Evolutionary conservation across 2,888 invertebrate genomes (phyloP).

Genomic region (Plusia festucae): DNA sequence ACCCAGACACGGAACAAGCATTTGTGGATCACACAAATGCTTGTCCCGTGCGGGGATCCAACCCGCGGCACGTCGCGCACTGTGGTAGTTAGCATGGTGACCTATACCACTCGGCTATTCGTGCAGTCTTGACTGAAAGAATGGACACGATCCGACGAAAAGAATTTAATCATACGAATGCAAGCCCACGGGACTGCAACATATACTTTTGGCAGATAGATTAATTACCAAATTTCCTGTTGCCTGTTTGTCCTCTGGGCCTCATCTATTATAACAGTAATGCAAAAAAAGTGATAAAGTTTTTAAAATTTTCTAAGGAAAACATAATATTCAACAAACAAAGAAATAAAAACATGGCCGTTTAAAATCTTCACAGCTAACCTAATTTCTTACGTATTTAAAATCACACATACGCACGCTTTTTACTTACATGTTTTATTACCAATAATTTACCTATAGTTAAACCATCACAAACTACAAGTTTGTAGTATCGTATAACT

Average conservation of each 20-base stretch:
- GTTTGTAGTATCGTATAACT: background rate
- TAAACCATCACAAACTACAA: background rate
- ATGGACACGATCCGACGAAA: background rate
- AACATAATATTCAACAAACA: no score
- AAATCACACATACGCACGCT: no score
- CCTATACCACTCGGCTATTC: no score
- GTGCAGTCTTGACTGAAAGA: background rate
- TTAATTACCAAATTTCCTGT: constrained; percentile 1
- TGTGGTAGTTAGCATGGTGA: no score
- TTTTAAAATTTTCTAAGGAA: background rate
- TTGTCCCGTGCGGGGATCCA: no score
- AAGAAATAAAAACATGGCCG: no score
- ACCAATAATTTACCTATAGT: background rate
- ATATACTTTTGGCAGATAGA: constrained; percentile 2
- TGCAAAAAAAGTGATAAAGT: background rate
- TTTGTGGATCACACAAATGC: no score
- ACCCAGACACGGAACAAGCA: no score
- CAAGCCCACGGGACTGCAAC: background rate
- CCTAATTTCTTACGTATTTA: no score
- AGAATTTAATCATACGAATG: constrained; percentile 1
- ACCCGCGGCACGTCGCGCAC: no score
- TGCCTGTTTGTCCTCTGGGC: background rate
- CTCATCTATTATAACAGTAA: background rate
- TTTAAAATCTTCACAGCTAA: no score
- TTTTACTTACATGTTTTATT: background rate